These are phyloP conservation scores for Theretra japonica DNA, from an alignment of 2,888 invertebrate genomes.

Conservation along the genomic window DNA sequence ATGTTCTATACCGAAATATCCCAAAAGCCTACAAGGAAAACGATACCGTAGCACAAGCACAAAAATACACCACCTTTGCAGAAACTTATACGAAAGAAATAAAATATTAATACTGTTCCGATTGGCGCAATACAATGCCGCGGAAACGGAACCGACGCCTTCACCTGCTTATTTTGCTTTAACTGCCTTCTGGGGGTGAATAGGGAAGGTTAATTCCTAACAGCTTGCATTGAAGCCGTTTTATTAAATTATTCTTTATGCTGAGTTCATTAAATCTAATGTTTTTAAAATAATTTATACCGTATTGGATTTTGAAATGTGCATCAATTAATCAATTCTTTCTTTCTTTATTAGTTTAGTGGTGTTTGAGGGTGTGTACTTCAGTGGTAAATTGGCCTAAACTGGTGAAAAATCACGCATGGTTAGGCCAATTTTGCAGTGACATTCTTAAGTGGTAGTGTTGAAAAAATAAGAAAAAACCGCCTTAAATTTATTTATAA, in stretches of 20 bases:
- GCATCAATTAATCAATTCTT: too few species aligned
- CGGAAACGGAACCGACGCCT: slow-evolving; percentile 14
- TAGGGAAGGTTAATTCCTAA: slow-evolving; percentile 4
- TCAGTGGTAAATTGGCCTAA: too few species aligned
- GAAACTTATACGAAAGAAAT: neutral
- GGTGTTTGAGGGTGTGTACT: too few species aligned
- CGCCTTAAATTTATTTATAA: too few species aligned
- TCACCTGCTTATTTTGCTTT: slow-evolving; percentile 14
- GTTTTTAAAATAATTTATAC: too few species aligned
- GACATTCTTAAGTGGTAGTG: too few species aligned
- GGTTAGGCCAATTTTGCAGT: too few species aligned
- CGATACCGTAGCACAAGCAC: neutral
- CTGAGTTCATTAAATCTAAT: neutral
- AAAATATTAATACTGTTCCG: slow-evolving; percentile 14
- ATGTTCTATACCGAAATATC: too few species aligned
- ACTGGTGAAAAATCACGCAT: too few species aligned
- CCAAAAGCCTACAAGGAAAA: neutral
- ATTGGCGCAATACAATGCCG: slow-evolving; percentile 11
- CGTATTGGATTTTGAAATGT: too few species aligned
- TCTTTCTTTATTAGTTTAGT: too few species aligned
- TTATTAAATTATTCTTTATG: slow-evolving; percentile 11
- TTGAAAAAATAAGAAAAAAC: too few species aligned
- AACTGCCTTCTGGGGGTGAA: neutral
- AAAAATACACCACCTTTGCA: neutral
- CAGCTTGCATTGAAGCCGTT: neutral